Percentiles rank a stretch among this genome's conserved stretches.
These are phyloP conservation scores for Vanessa cardui DNA, from an alignment of 2,888 invertebrate genomes.

Conservation along the genomic window DNA sequence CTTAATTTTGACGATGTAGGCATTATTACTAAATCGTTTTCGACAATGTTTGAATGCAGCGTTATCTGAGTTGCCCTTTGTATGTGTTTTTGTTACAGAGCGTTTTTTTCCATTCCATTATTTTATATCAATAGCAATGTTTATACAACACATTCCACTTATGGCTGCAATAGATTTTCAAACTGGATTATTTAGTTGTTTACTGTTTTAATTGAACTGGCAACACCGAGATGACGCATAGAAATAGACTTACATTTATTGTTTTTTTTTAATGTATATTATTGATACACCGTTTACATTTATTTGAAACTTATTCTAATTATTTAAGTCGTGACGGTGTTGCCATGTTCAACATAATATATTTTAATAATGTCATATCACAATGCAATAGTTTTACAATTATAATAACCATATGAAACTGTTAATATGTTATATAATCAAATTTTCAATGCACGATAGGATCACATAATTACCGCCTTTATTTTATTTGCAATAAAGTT, in stretches of 20 bases:
- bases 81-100: slow-evolving; percentile 42
- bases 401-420: slow-evolving; percentile 16
- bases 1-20: no score
- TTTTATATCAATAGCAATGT: slow-evolving; percentile 43
- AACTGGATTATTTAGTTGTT: slow-evolving; percentile 48
- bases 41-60: slow-evolving; percentile 16
- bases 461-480: background rate
- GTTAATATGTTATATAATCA: slow-evolving; percentile 17
- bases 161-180: slow-evolving; percentile 69
- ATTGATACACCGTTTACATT: background rate
- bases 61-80: slow-evolving; percentile 36
- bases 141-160: slow-evolving; percentile 65
- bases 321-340: slow-evolving; percentile 11
- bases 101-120: slow-evolving; percentile 63
- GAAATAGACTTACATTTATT: background rate
- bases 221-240: background rate
- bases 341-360: slow-evolving; percentile 20
- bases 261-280: background rate
- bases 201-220: slow-evolving; percentile 28
- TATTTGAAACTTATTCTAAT: background rate
- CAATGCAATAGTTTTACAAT: slow-evolving; percentile 21
- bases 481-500: slow-evolving; percentile 24
- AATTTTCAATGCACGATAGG: background rate
- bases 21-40: no score
- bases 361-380: slow-evolving; percentile 19